Conservation (phyloP, 1,140 invertebrate genomes). For the Lordiphosa mommai region DNA sequence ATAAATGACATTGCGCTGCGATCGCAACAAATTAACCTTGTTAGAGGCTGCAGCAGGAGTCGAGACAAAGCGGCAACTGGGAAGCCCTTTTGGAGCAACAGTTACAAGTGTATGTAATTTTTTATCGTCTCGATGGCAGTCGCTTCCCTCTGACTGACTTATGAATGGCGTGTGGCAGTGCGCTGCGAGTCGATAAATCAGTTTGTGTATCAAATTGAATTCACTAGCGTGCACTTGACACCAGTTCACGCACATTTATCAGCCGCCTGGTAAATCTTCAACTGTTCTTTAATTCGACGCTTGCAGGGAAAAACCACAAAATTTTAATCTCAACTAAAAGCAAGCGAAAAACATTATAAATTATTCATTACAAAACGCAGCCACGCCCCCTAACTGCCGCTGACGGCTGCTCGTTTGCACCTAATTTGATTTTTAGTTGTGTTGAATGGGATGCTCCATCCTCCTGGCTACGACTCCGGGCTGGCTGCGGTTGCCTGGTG, state of each 20-base stretch:
- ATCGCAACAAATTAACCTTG: conserved; percentile 77
- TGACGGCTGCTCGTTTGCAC: conserved; percentile 72
- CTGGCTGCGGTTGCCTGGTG: conserved; percentile 46
- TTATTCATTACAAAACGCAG: conserved; percentile 70
- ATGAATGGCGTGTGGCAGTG: conserved; percentile 59
- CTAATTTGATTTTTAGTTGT: conserved; percentile 77
- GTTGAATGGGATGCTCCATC: conserved; percentile 39
- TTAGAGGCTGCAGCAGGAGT: conserved; percentile 43
- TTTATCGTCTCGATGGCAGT: conserved; percentile 63
- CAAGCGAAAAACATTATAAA: conserved; percentile 62
- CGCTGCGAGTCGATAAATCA: conserved; percentile 65
- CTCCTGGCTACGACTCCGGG: conserved; percentile 15
- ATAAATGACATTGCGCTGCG: conserved; percentile 73
- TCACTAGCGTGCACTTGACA: conserved; percentile 74
- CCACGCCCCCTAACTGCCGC: conserved; percentile 36
- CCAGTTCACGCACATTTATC: conserved; percentile 70
- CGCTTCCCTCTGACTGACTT: conserved; percentile 34
- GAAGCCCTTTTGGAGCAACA: conserved; percentile 32
- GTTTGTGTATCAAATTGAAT: conserved; percentile 77
- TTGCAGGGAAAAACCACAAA: conserved; percentile 49
- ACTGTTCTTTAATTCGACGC: conserved; percentile 34
- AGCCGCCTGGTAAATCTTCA: conserved; percentile 23
- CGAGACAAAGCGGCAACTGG: conserved; percentile 5
- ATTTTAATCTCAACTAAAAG: conserved; percentile 74
- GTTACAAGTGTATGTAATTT: conserved; percentile 77